phyloP scores from a whole-genome alignment of 2,888 invertebrate genomes.

The Cerceris rybyensis region DNA sequence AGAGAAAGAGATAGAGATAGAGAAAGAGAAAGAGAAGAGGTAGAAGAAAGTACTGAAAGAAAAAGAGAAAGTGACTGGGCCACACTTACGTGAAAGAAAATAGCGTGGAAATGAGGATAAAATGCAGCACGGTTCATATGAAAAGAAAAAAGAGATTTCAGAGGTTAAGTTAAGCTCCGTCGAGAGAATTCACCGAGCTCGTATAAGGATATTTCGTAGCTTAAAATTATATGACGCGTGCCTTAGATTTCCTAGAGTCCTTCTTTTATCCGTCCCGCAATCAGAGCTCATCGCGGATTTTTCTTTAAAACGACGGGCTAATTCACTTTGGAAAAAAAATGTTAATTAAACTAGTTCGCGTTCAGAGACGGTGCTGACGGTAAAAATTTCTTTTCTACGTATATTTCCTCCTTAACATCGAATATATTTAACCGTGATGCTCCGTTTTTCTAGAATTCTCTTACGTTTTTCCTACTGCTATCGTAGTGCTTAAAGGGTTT shows the following conservation, averaged over 20 bases:
- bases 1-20: conserved; percentile 40
- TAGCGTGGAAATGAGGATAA: conserved; percentile 81
- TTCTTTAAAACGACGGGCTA: not conserved
- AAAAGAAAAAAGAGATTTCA: conserved; percentile 78
- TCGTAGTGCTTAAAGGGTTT: too few species aligned
- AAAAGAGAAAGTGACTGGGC: conserved; percentile 72
- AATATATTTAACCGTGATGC: too few species aligned
- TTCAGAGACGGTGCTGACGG: too few species aligned
- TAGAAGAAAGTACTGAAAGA: conserved; percentile 32
- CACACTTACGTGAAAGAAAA: conserved; percentile 81
- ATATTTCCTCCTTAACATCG: too few species aligned
- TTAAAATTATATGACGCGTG: conserved; percentile 62
- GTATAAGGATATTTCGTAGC: conserved; percentile 45
- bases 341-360: too few species aligned
- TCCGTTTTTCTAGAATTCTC: too few species aligned
- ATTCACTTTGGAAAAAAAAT: not conserved
- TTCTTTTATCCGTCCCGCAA: not conserved
- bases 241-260: conserved; percentile 10
- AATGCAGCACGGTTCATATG: conserved; percentile 79
- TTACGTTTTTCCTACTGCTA: too few species aligned
- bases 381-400: too few species aligned
- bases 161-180: conserved; percentile 74
- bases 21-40: conserved; percentile 48
- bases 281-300: not conserved
- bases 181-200: conserved; percentile 42